Evolutionary conservation across 2,888 invertebrate genomes (phyloP), one percentile per base, ranked within the genome.

Genomic region (Heliconius sara): DNA sequence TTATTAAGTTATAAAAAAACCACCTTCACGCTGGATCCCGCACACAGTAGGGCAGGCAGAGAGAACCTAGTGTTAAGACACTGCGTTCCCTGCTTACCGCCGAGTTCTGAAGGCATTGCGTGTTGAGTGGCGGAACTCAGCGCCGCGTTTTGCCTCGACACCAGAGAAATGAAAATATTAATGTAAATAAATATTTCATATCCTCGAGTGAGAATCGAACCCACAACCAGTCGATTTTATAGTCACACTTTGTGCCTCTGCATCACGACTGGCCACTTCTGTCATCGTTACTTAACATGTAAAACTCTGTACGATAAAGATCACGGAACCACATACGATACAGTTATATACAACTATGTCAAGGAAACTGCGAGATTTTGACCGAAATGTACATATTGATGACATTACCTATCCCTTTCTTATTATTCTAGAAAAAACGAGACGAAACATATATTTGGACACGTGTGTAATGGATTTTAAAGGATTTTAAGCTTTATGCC

Each of bases 271-370:
- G 10, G 39, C 39, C 10, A 10, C 25, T 43, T 52, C 22, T 60
- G 16, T 60, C 60, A 60, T 60, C n/a, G n/a, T 25, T 73, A 73
- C 39, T 60, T 77, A 71, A 71, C 12, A 47, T 25, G 27, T 72
- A 34, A 65, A 13, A 70, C 22, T 52, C 10, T 22, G 13, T 27
- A 39, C 25, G 30, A 66, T 66, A 78, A 72, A 67, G 60, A 78
- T 81, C 82, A 82, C 82, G 82, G 82, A 82, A 82, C 78, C 73
- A 52, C 22, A 39, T n/a, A 3, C 57, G 34, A 27, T 67, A 82
- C 82, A 79, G 82, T 81, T 82, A 81, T 57, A 72, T 70, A 80
- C 78, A 81, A 82, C 77, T 73, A 68, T 78, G 74, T 79, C 81
- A 78, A 66, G 70, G 79, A 79, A 66, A 76, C 76, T 71, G 76